phyloP scores from a whole-genome alignment of 2,888 invertebrate genomes.

The Cryptosula pallasiana region DNA sequence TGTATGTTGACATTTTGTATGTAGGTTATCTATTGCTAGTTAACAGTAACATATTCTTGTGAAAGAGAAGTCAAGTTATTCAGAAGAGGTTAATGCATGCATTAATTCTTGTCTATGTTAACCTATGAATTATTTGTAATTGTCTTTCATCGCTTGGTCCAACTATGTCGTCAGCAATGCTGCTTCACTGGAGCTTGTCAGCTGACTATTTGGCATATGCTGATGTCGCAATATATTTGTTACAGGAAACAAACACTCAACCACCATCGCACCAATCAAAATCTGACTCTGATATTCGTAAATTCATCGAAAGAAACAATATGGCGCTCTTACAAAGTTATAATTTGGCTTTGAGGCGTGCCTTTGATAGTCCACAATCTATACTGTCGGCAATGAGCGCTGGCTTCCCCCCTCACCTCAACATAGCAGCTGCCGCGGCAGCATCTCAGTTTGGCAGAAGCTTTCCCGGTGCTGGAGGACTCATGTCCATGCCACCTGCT shows the following conservation, averaged over 20 bases:
- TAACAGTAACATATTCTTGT: no score
- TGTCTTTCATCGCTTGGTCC: no score
- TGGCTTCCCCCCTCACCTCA: slow-evolving; percentile 24
- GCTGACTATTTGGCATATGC: no score
- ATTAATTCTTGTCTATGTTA: no score
- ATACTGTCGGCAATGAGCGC: slow-evolving; percentile 34
- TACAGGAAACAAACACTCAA: neutral
- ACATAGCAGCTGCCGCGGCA: slow-evolving; percentile 27
- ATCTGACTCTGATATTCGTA: slow-evolving; percentile 58
- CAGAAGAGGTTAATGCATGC: no score
- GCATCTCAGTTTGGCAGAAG: slow-evolving; percentile 28
- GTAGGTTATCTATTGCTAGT: no score
- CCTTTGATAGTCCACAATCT: slow-evolving; percentile 27
- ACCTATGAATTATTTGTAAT: no score
- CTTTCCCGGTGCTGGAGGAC: slow-evolving; percentile 25
- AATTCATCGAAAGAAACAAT: slow-evolving; percentile 58
- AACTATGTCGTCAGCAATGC: no score
- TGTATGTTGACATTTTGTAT: neutral
- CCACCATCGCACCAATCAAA: slow-evolving; percentile 29
- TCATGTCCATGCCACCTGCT: slow-evolving; percentile 30
- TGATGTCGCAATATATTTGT: no score
- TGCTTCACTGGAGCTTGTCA: no score
- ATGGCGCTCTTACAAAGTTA: slow-evolving; percentile 42
- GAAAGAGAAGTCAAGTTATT: no score
- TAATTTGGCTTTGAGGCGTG: slow-evolving; percentile 26